These are phyloP conservation scores for Zaprionus gabonicus DNA, from an alignment of 1,140 invertebrate genomes.

Conservation along the genomic window DNA sequence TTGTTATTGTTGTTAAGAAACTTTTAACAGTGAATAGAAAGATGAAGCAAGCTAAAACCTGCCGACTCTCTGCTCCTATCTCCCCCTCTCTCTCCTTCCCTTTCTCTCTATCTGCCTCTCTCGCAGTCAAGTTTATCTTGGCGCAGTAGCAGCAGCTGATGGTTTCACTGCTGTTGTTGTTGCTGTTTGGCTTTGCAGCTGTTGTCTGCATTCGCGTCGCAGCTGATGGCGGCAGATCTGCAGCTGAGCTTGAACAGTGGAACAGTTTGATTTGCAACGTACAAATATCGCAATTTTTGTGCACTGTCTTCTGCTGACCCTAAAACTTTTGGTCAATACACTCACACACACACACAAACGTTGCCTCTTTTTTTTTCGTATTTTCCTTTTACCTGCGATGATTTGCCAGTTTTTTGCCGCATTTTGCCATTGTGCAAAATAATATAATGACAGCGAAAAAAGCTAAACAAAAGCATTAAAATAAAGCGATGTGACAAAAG, in stretches of 20 bases:
- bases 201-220: conserved; percentile 3
- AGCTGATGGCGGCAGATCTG: conserved; percentile 25
- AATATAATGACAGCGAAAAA: conserved; percentile 20
- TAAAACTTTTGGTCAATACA: conserved; percentile 34
- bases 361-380: conserved; percentile 9
- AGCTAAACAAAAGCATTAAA: conserved; percentile 19
- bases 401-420: conserved; percentile 37
- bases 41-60: conserved; percentile 11
- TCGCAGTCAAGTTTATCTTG: conserved; percentile 12
- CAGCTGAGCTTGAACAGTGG: conserved; percentile 15
- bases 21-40: conserved; percentile 44
- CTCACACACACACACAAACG: conserved; percentile 5
- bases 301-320: conserved; percentile 29
- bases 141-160: conserved; percentile 18
- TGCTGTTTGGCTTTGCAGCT: conserved; percentile 5
- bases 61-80: neutral
- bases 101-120: no score
- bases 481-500: conserved; percentile 25
- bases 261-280: neutral
- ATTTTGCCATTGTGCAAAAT: conserved; percentile 47
- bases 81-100: neutral
- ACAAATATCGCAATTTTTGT: conserved; percentile 16
- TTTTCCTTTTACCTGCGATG: conserved; percentile 18
- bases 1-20: conserved; percentile 40
- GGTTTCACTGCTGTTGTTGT: neutral